Percentiles rank a stretch among this genome's conserved stretches.
phyloP scores from a whole-genome alignment of 2,888 invertebrate genomes.

The Cecidostiba fungosa region DNA sequence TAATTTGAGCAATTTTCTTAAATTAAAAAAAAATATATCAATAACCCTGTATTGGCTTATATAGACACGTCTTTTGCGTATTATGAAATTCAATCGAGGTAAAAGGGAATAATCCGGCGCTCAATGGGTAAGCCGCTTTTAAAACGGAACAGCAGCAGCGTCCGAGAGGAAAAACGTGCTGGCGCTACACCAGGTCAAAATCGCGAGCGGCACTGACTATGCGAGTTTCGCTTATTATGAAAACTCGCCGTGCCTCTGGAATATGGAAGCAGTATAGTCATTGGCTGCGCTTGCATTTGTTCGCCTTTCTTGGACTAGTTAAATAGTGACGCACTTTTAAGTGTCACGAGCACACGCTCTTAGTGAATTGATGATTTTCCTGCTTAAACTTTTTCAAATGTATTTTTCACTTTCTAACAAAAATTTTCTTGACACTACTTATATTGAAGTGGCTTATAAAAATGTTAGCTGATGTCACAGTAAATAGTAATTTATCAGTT shows the following conservation, averaged over 20 bases:
- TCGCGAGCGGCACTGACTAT: conserved; percentile 13
- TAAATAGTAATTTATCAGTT: too few species aligned
- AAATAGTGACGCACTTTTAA: neutral
- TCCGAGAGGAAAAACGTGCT: conserved; percentile 23
- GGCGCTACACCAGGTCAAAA: conserved; percentile 5
- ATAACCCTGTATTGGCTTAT: too few species aligned
- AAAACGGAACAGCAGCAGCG: neutral
- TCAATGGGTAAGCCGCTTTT: neutral
- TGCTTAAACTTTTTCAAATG: neutral
- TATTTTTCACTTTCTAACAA: neutral
- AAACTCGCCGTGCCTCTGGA: conserved; percentile 34
- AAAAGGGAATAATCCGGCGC: neutral
- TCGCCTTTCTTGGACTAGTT: conserved; percentile 43
- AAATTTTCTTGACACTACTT: neutral
- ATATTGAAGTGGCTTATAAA: too few species aligned
- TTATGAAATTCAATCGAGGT: neutral
- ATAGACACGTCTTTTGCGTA: neutral
- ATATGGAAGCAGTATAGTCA: conserved; percentile 23
- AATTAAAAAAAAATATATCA: too few species aligned
- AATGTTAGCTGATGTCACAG: too few species aligned
- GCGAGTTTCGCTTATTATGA: conserved; percentile 35
- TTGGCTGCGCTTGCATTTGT: neutral
- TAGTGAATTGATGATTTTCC: neutral
- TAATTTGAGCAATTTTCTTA: too few species aligned
- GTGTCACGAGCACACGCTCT: neutral